A percentile compares a stretch with the other conserved stretches of the same genome.
phyloP scores from a whole-genome alignment of 2,797 vertebrate genomes.

The Scleropages formosus region DNA sequence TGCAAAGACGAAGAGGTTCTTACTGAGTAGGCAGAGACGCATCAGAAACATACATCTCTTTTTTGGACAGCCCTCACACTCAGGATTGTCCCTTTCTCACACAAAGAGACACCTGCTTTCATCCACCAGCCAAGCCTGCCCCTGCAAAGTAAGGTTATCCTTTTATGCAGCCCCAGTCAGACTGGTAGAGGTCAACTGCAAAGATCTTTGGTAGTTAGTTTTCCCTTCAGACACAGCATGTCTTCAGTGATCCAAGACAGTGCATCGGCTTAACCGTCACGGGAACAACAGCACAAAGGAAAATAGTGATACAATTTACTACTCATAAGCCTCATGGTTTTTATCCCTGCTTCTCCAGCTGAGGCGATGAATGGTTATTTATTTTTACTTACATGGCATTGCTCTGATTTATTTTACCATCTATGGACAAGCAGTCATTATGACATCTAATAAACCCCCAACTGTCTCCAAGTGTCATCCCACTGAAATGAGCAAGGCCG shows the following conservation, averaged over 20 bases:
- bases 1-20: neutral
- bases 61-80: neutral
- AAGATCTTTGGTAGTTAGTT: neutral
- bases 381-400: neutral
- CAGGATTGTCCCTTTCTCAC: neutral
- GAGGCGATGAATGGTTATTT: neutral
- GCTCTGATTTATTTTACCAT: neutral
- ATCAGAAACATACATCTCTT: neutral
- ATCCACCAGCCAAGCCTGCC: conserved; percentile 3
- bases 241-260: neutral
- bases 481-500: conserved; percentile 10
- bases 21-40: neutral
- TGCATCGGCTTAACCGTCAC: neutral
- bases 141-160: neutral
- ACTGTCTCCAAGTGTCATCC: neutral
- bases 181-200: neutral
- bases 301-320: neutral
- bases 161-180: neutral
- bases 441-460: neutral
- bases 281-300: neutral
- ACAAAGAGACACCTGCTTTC: conserved; percentile 2
- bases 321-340: neutral
- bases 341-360: neutral
- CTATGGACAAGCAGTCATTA: conserved; percentile 2
- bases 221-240: neutral